Percentiles rank a stretch among this genome's conserved stretches.
Conservation (phyloP, 2,113 vertebrate genomes). For the Puma concolor region DNA sequence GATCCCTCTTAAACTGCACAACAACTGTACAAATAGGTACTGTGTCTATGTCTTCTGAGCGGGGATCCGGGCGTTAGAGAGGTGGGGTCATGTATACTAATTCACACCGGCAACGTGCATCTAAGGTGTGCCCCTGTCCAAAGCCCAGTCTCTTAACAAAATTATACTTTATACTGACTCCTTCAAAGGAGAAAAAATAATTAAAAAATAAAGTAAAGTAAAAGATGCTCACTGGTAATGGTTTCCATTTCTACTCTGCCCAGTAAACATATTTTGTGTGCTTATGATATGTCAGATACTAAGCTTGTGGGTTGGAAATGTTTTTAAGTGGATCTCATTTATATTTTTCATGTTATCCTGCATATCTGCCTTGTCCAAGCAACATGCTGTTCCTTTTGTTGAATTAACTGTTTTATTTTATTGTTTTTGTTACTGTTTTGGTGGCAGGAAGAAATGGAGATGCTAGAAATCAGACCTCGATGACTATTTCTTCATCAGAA, state of each 20-base stretch:
- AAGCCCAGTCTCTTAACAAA: background rate
- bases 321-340: background rate
- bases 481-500: background rate
- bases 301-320: background rate
- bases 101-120: background rate
- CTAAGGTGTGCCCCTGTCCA: background rate
- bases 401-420: background rate
- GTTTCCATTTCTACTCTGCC: background rate
- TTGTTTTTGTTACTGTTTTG: background rate
- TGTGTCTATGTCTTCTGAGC: rapidly evolving
- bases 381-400: background rate
- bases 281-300: background rate
- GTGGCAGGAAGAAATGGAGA: background rate
- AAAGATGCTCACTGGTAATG: background rate
- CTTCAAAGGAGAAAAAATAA: background rate
- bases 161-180: background rate
- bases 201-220: background rate
- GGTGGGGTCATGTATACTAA: background rate
- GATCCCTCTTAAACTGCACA: background rate
- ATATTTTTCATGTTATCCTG: background rate
- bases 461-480: background rate
- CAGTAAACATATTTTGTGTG: background rate
- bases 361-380: background rate
- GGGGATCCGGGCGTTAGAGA: background rate
- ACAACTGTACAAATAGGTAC: rapidly evolving